Conservation (phyloP, 1,140 invertebrate species). For the Holotrichia oblita region DNA sequence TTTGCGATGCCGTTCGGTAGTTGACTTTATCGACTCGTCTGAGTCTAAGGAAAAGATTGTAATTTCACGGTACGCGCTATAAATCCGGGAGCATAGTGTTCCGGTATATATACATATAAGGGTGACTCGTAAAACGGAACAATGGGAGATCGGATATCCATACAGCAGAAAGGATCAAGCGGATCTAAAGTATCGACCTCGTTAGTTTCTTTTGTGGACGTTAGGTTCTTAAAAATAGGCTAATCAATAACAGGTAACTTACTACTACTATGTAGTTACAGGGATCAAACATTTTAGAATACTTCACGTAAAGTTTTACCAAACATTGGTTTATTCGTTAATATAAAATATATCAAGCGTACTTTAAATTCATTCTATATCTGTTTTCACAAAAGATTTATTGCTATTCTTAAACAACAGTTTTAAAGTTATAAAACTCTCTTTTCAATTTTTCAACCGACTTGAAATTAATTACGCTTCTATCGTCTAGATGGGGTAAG, state of each 20-base stretch:
- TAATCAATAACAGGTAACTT: not conserved
- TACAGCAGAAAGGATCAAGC: not conserved
- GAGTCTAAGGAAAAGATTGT: not conserved
- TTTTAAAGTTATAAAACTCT: not conserved
- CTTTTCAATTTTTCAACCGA: not conserved
- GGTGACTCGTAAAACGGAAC: constrained; percentile 19
- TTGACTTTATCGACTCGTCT: constrained; percentile 20
- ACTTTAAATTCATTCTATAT: not conserved
- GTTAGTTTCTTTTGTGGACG: not conserved
- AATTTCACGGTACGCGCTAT: constrained; percentile 20
- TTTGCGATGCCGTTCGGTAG: constrained; percentile 19
- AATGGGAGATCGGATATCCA: not conserved
- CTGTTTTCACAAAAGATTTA: not conserved
- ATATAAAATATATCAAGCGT: no score
- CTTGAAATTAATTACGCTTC: not conserved
- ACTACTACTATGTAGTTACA: no score
- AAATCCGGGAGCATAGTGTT: constrained; percentile 16
- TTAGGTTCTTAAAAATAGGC: not conserved
- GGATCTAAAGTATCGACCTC: not conserved
- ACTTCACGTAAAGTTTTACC: no score
- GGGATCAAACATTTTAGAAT: no score
- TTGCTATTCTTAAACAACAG: not conserved
- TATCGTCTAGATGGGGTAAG: not conserved
- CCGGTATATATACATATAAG: not conserved
- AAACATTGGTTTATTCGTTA: no score